Evolutionary conservation across 2,888 invertebrate species (phyloP).

Genomic region (Branchellion lobata): DNA sequence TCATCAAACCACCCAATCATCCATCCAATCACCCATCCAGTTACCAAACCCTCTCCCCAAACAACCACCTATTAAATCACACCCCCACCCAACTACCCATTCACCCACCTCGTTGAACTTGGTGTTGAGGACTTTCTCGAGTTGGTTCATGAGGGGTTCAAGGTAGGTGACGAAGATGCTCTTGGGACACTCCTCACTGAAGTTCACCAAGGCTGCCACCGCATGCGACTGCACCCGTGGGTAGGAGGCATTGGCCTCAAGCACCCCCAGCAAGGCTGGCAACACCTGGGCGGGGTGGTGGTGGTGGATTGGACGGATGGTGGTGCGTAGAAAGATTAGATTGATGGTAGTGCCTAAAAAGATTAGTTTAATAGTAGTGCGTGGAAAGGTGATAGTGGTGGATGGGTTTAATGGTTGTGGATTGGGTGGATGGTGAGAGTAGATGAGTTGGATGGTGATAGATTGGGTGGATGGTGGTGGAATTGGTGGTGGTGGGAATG

Average conservation of each 20-base stretch:
- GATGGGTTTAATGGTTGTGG: not conserved
- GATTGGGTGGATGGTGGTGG: too few relatives aligned
- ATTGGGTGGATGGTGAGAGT: too few relatives aligned
- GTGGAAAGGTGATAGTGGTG: not conserved
- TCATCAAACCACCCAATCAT: not conserved
- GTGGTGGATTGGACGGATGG: not conserved
- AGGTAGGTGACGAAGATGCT: constrained; percentile 83
- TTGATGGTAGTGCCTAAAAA: not conserved
- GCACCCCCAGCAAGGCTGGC: constrained; percentile 80
- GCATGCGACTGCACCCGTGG: constrained; percentile 89
- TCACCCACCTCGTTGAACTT: constrained; percentile 84
- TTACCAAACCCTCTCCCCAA: not conserved
- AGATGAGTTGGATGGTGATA: too few relatives aligned
- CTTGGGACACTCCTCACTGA: constrained; percentile 98
- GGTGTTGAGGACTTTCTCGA: constrained; percentile 74
- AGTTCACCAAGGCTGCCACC: constrained; percentile 95
- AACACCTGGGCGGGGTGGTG: constrained; percentile 68
- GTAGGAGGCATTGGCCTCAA: constrained; percentile 84
- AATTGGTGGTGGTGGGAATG: too few relatives aligned
- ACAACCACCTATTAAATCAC: not conserved
- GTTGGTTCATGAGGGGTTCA: constrained; percentile 83
- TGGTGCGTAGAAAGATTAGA: not conserved
- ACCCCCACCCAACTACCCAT: not conserved
- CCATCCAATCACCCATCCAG: not conserved
- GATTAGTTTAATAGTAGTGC: too few relatives aligned